Base-by-base conservation (phyloP, 1,140 invertebrate genomes). In the Aphelinus certus region DNA sequence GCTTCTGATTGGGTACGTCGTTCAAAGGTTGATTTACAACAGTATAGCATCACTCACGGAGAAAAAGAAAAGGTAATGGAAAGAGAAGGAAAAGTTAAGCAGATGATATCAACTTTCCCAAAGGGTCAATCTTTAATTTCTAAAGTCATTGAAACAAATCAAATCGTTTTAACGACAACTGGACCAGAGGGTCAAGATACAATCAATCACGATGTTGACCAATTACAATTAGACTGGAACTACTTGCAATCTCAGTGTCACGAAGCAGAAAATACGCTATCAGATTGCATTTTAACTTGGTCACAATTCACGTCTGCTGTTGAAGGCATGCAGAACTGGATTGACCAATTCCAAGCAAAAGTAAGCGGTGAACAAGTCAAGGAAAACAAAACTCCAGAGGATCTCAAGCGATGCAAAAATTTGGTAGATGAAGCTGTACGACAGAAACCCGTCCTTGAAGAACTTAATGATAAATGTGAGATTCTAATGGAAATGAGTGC, bases 1-100 rank as follows among this genome's bases (percentile, higher is more conserved):
- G 93, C 95, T 77, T 91, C 93, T 62, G 95, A 97, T 77, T 97
- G 95, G 94, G 90, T 98, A n/a, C 90, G 94, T 57, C 93, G 93
- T 78, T 92, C 93, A 3, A 92, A 95, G 82, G 90, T 96, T 26
- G 92, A 95, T 73, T 90, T 97, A 48, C 96, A 97, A 82, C 92
- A 95, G 77, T 94, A 94, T 78, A 92, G 93, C 43, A 93, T 96
- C 81, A 92, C 93, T 42, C 94, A 96, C 80, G 95, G 95, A 10
- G 95, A 96, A 79, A 93, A 94, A 80, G 90, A 92, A 55, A 90
- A 91, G 62, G 92, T 94, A 1, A 87, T 93, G 60, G 92, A 94
- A 76, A 94, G 95, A 81, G 89, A 94, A 62, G 90, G 90, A 55
- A 93, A 92, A 79, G 89, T 96, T 9, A 90, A 90, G 55, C 91